Evolutionary conservation across 2,113 vertebrate genomes (phyloP), one percentile per base, ranked within the genome.

Genomic region (Paracyprichromis sp.): DNA sequence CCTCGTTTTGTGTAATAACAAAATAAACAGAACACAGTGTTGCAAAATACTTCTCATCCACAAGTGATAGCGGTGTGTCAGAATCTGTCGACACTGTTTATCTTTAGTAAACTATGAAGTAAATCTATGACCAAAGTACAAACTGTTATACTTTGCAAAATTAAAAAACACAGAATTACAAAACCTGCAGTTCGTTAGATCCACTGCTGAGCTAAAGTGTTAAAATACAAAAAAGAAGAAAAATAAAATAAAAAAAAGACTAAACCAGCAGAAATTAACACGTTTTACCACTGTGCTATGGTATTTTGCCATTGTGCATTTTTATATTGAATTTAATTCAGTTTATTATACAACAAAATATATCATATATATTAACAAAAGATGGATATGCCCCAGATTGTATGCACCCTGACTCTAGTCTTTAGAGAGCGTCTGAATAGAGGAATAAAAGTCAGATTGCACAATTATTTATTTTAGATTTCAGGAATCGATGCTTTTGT

Each of bases 401-500:
- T 34, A 3, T 63, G 31, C 43, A 19, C 38, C 21, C 29, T 56
- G 9, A 76, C 54, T 79, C 12, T 31, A 34, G 21, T 10, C 9
- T 43, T 29, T 80, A n/a, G 16, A 31, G 8, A 50, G 31, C 7
- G 3, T 86, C 9, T 66, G 36, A 69, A 69, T 10, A 40, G 26
- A 19, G 6, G 36, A 57, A 24, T 8, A 38, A 36, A 73, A 12
- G 11, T 14, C 6, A 83, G 31, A 92, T 93, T 91, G 86, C n/a
- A 5, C 80, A 93, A 93, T 7, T 1, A 3, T 54, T 88, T 52
- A 40, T 86, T 88, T 84, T 7, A n/a, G 5, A 73, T 86, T 89
- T 61, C 52, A 14, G 52, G 61, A 90, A 90, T 84, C 59, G n/a
- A 47, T 5, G 1, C 34, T 92, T 92, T 83, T 83, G 21, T 21